Evolutionary conservation across 2,888 invertebrate genomes (phyloP), one percentile per base, ranked within the genome.

Genomic region (Stenodera caucasica): DNA sequence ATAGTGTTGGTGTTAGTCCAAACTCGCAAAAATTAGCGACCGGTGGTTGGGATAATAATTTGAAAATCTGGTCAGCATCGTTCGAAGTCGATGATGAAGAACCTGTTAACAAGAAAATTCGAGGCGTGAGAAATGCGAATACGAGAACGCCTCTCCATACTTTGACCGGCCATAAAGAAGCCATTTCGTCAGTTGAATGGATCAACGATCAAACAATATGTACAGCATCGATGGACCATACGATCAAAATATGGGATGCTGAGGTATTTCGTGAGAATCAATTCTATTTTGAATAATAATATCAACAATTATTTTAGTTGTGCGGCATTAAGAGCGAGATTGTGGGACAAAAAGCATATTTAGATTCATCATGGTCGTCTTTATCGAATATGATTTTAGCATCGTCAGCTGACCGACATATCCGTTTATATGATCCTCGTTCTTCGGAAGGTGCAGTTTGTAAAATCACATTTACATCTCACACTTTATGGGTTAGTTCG

Each of bases 201-300:
- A 86, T 91, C 71, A 90, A 91, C 69, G 84, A 84, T 58, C 84
- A 87, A 67, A 91, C 91, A 65, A 82, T 97, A 2, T 84, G 93
- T 8, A 94, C 96, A 0, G 87, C 90, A 55, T 94, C 97, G 0
- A 96, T 96, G 96, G 98, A 99, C 82, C 97, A 98, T 77, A 92
- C 96, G 0, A 83, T 99, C 14, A 91, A 93, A 78, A 78, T 96
- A 8, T 99, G 98, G 98, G 98, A 99, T 80, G 85, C 92, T 49
- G 91, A 93, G 66, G 77, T 78, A 70, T 68, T 40, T 52, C 30
- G 2, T 56, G 23, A 35, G 29, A 18, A n/a, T 57, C n/a, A n/a
- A 52, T 26, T 15, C 12, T 5, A 21, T 23, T 18, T 33, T 18
- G 9, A 12, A 18, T 40, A 30, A 45, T 32, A 12, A 32, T 12